phyloP scores from a whole-genome alignment of 2,888 invertebrate genomes.

The Drosophila kuntzei region DNA sequence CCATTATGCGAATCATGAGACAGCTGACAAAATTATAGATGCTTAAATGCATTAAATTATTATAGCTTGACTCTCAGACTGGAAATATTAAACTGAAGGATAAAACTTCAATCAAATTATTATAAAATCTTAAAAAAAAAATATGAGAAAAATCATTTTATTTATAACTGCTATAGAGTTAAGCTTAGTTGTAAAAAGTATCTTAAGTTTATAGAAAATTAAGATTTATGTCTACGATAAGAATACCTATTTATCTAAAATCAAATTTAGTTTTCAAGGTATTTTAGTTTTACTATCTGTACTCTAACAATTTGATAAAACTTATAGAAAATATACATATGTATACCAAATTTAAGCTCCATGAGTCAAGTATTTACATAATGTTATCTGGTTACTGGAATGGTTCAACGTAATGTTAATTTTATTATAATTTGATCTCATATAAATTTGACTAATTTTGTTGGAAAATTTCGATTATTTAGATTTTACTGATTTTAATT shows the following conservation, averaged over 20 bases:
- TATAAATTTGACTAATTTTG: no score
- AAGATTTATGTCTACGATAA: background rate
- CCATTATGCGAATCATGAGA: slow-evolving; percentile 41
- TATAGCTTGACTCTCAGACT: slow-evolving; percentile 14
- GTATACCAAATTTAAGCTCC: no score
- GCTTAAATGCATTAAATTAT: slow-evolving; percentile 12
- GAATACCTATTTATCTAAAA: background rate
- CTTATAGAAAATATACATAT: no score
- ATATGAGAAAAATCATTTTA: background rate
- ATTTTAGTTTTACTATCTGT: no score
- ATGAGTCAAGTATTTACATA: no score
- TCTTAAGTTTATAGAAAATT: background rate
- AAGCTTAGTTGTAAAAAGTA: background rate
- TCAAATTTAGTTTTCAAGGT: no score
- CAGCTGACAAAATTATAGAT: slow-evolving; percentile 55
- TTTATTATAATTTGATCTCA: no score
- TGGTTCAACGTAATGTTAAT: no score
- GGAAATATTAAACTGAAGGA: slow-evolving; percentile 3
- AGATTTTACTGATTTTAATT: no score
- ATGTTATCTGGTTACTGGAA: no score
- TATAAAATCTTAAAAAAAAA: background rate
- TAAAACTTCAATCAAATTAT: background rate
- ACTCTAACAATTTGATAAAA: no score
- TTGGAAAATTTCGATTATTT: no score
- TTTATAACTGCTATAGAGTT: background rate